A percentile compares a stretch with the other conserved stretches of the same genome.
Evolutionary conservation across 1,140 invertebrate species (phyloP).

Genomic region (Drosophila tsacasi): DNA sequence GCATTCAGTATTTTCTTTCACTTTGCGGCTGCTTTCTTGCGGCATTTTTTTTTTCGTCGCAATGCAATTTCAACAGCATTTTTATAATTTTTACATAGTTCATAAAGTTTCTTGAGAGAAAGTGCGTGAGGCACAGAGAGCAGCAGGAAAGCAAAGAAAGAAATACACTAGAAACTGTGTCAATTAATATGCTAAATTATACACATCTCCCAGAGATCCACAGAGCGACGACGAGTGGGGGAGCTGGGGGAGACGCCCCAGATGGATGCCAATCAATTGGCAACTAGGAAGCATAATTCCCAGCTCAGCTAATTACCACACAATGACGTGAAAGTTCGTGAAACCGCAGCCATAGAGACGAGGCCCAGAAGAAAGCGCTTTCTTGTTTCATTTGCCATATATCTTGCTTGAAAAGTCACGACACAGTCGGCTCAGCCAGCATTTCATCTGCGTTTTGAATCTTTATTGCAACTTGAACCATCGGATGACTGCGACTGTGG

Average conservation of each 20-base stretch:
- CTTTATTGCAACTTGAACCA: slow-evolving; percentile 66
- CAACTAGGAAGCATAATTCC: slow-evolving; percentile 82
- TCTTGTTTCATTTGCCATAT: slow-evolving; percentile 67
- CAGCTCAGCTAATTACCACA: slow-evolving; percentile 80
- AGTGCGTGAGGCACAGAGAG: slow-evolving; percentile 65
- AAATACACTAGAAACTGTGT: slow-evolving; percentile 72
- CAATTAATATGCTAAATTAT: slow-evolving; percentile 84
- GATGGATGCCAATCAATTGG: slow-evolving; percentile 82
- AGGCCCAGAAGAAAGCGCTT: slow-evolving; percentile 57
- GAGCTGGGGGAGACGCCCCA: slow-evolving; percentile 57
- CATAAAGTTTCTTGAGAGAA: slow-evolving; percentile 78
- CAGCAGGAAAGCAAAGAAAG: slow-evolving; percentile 28
- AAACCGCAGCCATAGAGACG: slow-evolving; percentile 47
- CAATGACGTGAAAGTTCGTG: slow-evolving; percentile 68
- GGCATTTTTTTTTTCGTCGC: slow-evolving; percentile 30
- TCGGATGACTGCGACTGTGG: background rate
- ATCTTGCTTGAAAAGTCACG: slow-evolving; percentile 62
- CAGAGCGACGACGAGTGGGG: background rate
- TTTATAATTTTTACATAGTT: slow-evolving; percentile 78
- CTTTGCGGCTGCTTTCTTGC: slow-evolving; percentile 76
- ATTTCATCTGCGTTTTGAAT: slow-evolving; percentile 65
- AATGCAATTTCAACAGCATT: slow-evolving; percentile 59
- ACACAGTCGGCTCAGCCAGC: slow-evolving; percentile 42
- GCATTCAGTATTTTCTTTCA: slow-evolving; percentile 72
- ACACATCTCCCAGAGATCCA: slow-evolving; percentile 50